Base-by-base conservation (phyloP, 2,113 vertebrate genomes). In the Natator depressus region DNA sequence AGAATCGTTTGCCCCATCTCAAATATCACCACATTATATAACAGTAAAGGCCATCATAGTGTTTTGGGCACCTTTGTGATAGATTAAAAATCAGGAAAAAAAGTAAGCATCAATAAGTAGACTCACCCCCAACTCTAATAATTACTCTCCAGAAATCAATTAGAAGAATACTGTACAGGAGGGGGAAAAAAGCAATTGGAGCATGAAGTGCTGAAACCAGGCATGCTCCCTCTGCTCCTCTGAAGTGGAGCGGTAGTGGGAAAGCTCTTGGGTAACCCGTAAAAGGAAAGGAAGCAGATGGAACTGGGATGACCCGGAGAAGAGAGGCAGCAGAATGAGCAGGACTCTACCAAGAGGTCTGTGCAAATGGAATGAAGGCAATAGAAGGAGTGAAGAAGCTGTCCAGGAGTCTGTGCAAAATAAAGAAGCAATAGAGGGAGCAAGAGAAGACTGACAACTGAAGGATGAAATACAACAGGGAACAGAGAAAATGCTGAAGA, bases 61-160 rank as follows among this genome's bases (percentile, higher is more conserved):
- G 54, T 16, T 38, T 59, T 72, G 65, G 85, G 85, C 55, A 46
- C 38, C 90, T 88, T 78, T 93, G 82, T 88, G 80, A 85, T 0
- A 90, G 88, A 95, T 16, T 65, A 89, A 65, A 85, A 80, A 92
- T 89, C 80, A 94, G 49, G 86, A 62, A n/a, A 53, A 89, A 94
- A 42, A 81, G 69, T 59, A 89, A 93, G 4, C 76, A 93, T 47
- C 93, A 93, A 6, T 62, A 31, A 83, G 91, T 3, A 82, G 69
- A 22, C 55, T 82, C 72, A 82, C 54, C 42, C 3, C 0, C 29
- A 80, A 22, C n/a, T 38, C 84, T 85, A 80, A 35, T 62, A 50
- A 83, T 51, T 93, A 93, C 94, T 94, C 84, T 85, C 90, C 90
- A 72, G 93, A 53, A 96, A 91, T 88, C 95, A 92, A 72, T 2